Percentiles rank a stretch among this genome's conserved stretches.
phyloP scores from a whole-genome alignment of 2,797 vertebrate genomes.

The Arnoldichthys spilopterus region DNA sequence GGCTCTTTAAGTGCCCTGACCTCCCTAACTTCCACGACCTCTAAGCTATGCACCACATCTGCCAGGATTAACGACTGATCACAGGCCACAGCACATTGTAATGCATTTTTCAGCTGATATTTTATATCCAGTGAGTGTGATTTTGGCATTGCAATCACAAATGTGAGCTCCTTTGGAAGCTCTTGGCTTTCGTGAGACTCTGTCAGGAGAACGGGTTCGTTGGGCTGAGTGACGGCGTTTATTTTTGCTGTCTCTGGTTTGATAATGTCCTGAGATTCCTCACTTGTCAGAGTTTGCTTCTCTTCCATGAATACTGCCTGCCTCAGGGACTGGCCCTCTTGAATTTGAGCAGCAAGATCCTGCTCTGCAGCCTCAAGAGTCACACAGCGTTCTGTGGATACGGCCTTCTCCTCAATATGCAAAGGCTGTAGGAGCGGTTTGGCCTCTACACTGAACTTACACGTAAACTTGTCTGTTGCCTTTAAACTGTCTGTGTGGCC shows the following conservation, averaged over 20 bases:
- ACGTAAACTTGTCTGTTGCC: slow-evolving; percentile 60
- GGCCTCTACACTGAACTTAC: slow-evolving; percentile 73
- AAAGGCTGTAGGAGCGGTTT: slow-evolving; percentile 69
- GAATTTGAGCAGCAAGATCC: slow-evolving; percentile 80
- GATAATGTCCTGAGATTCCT: slow-evolving; percentile 62
- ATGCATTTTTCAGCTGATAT: slow-evolving; percentile 70
- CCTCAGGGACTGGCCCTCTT: slow-evolving; percentile 81
- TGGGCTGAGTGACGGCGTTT: slow-evolving; percentile 68
- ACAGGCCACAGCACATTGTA: slow-evolving; percentile 73
- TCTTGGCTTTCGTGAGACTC: slow-evolving; percentile 69
- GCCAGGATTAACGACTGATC: slow-evolving; percentile 75
- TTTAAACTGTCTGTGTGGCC: slow-evolving; percentile 68
- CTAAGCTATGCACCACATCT: slow-evolving; percentile 72
- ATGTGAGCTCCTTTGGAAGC: slow-evolving; percentile 71
- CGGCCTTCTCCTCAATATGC: slow-evolving; percentile 71
- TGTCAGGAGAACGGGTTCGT: slow-evolving; percentile 57
- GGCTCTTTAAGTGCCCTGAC: slow-evolving; percentile 70
- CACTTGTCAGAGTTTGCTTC: slow-evolving; percentile 76
- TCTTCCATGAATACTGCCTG: slow-evolving; percentile 82
- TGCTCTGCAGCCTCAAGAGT: slow-evolving; percentile 76
- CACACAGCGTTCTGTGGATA: slow-evolving; percentile 73
- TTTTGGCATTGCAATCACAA: slow-evolving; percentile 63
- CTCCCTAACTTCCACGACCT: slow-evolving; percentile 70
- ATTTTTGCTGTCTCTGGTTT: slow-evolving; percentile 59
- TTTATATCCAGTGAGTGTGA: slow-evolving; percentile 68